Percentiles rank a stretch among this genome's conserved stretches.
Evolutionary conservation across 2,113 vertebrate species (phyloP).

Genomic region (Bucco capensis): DNA sequence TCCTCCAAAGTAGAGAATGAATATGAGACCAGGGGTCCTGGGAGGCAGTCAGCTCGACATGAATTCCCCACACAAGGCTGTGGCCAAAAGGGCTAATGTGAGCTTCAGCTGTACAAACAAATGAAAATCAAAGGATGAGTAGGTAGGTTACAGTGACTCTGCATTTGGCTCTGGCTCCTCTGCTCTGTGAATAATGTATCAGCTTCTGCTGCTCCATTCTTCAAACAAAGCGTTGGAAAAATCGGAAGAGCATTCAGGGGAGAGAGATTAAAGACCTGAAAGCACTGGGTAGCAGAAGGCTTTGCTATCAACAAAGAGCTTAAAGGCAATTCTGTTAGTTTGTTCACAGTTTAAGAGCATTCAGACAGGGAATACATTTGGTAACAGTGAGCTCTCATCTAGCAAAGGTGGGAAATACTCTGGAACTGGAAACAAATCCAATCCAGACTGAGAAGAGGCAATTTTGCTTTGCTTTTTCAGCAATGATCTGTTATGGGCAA

Average conservation of each 20-base stretch:
- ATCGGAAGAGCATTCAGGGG: not conserved
- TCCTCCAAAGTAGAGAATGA: slow-evolving; percentile 47
- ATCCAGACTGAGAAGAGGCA: not conserved
- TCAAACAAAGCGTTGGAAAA: not conserved
- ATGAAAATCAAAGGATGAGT: slow-evolving; percentile 46
- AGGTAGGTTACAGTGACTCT: not conserved
- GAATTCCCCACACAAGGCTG: slow-evolving; percentile 27
- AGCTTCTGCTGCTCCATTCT: not conserved
- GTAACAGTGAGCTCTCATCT: not conserved
- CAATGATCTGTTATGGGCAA: not conserved
- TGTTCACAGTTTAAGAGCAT: not conserved
- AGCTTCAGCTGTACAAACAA: slow-evolving; percentile 56
- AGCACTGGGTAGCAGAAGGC: not conserved
- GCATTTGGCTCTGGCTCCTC: not conserved
- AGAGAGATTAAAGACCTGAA: not conserved
- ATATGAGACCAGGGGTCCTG: slow-evolving; percentile 17
- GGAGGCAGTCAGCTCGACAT: slow-evolving; percentile 43
- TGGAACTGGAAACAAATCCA: not conserved
- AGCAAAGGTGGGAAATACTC: not conserved
- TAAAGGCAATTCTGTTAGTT: not conserved
- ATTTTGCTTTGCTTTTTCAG: not conserved
- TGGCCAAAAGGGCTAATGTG: slow-evolving; percentile 5
- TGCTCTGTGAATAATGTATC: not conserved
- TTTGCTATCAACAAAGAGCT: not conserved
- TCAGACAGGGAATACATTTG: not conserved